Base-by-base conservation (phyloP, 1,140 invertebrate species). In the Harpegnathos saltator region DNA sequence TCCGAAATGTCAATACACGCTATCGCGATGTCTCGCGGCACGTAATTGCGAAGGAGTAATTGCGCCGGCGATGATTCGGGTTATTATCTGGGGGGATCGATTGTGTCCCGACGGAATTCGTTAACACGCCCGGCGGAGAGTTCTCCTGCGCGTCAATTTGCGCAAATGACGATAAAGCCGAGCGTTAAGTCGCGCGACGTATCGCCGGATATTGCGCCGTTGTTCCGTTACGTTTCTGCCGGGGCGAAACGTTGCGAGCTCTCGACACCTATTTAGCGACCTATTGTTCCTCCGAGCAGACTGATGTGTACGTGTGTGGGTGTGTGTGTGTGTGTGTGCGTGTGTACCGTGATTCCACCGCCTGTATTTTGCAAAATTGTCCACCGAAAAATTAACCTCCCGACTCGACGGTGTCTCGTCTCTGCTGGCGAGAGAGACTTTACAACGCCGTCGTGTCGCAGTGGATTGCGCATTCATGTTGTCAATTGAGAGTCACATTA, bases 1-100 rank as follows among this genome's bases (percentile, higher is more conserved):
- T 44, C 62, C 59, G 14, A 77, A 77, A 77, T 61, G 29, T 66
- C 26, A 33, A 65, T 77, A 65, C 19, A 19, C n/a, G 33, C 12
- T 33, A 63, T 62, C 61, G 44, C 26, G n/a, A 14, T 44, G 33
- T 74, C 59, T 26, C 22, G 48, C 9, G 14, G 15, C 24, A 24
- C 29, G 56, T 50, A 77, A 66, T 77, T 66, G 29, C 29, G 15
- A 54, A 66, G n/a, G 48, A 24, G 29, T 24, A 66, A 66, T 73
- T 73, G 29, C 29, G 5, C 29, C 11, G 38, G 11, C 38, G 33
- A 73, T 24, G 62, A 77, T 33, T 66, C 19, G 14, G 38, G 19
- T 33, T 33, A 29, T 75, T 29, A 54, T 19, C 15, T 19, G 48
- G 1, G 48, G n/a, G 15, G 61, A n/a, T 66, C 26, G 14, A 54